These are phyloP conservation scores for Bombylius major DNA, from an alignment of 2,888 invertebrate species.

Conservation along the genomic window DNA sequence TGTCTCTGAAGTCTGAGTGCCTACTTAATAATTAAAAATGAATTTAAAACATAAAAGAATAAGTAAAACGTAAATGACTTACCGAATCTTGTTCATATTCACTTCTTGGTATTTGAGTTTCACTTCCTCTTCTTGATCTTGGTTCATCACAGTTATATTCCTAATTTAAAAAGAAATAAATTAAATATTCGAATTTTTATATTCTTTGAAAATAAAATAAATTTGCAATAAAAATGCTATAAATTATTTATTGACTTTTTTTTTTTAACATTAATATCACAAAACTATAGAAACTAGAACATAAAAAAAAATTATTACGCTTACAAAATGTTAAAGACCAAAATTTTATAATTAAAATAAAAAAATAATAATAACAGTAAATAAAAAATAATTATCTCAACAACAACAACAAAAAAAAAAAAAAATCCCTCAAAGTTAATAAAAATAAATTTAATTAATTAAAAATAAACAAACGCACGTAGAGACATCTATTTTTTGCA, in stretches of 20 bases:
- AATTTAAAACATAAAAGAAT: too few relatives aligned
- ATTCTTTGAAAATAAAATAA: neutral
- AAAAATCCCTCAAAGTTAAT: neutral
- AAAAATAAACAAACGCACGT: neutral
- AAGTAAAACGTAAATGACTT: conserved; percentile 19
- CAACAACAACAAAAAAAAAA: neutral
- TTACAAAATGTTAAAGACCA: too few relatives aligned
- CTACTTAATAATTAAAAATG: too few relatives aligned
- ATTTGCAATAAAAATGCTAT: neutral
- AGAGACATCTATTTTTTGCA: conserved; percentile 2
- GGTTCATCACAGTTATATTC: conserved; percentile 38
- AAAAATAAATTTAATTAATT: neutral
- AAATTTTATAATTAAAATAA: too few relatives aligned
- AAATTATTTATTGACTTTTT: neutral
- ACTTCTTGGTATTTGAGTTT: conserved; percentile 33
- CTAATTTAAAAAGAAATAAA: conserved; percentile 15
- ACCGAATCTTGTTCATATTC: conserved; percentile 38
- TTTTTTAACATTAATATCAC: neutral
- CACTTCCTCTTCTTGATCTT: conserved; percentile 37
- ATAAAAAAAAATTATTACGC: too few relatives aligned
- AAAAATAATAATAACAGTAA: too few relatives aligned
- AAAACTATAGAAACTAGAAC: neutral
- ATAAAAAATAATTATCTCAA: neutral
- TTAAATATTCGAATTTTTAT: neutral
- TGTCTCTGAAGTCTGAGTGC: too few relatives aligned